phyloP scores from a whole-genome alignment of 2,113 vertebrate species.

The Rhinichthys klamathensis region DNA sequence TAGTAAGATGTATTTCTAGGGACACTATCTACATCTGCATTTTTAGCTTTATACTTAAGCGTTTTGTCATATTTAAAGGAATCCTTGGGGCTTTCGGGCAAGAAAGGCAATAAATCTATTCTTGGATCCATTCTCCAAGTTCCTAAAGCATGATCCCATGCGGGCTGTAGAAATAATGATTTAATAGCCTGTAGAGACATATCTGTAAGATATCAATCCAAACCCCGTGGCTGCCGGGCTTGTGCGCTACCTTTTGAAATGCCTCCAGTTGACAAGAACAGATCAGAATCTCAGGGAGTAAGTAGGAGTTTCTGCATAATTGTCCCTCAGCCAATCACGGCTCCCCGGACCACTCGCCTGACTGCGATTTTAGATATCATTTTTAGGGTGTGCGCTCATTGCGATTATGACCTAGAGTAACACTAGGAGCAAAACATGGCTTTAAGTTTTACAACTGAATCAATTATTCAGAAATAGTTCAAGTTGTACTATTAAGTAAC shows the following conservation, averaged over 20 bases:
- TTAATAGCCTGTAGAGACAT: constrained; percentile 48
- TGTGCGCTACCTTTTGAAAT: constrained; percentile 57
- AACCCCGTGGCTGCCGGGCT: constrained; percentile 48
- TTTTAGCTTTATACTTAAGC: neutral
- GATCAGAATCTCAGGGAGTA: constrained; percentile 55
- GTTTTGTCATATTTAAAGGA: neutral
- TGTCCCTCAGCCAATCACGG: constrained; percentile 64
- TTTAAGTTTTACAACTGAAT: constrained; percentile 14
- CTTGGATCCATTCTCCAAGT: constrained; percentile 35
- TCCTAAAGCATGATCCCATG: constrained; percentile 49
- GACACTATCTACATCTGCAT: constrained; percentile 3
- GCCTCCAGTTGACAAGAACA: constrained; percentile 47
- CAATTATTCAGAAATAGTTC: neutral
- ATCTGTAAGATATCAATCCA: constrained; percentile 51
- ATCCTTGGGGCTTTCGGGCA: constrained; percentile 16
- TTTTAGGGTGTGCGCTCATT: constrained; percentile 23
- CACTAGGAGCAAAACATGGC: constrained; percentile 6
- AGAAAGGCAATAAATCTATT: constrained; percentile 45
- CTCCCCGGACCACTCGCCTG: constrained; percentile 59
- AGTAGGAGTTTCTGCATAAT: constrained; percentile 68
- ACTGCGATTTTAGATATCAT: constrained; percentile 60
- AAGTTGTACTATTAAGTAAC: neutral
- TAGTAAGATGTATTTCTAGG: neutral
- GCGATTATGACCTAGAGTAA: constrained; percentile 32
- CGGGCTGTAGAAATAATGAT: constrained; percentile 44